Percentiles rank a stretch among this genome's conserved stretches.
These are phyloP conservation scores for Chorisops tibialis DNA, from an alignment of 2,888 invertebrate genomes.

Conservation along the genomic window DNA sequence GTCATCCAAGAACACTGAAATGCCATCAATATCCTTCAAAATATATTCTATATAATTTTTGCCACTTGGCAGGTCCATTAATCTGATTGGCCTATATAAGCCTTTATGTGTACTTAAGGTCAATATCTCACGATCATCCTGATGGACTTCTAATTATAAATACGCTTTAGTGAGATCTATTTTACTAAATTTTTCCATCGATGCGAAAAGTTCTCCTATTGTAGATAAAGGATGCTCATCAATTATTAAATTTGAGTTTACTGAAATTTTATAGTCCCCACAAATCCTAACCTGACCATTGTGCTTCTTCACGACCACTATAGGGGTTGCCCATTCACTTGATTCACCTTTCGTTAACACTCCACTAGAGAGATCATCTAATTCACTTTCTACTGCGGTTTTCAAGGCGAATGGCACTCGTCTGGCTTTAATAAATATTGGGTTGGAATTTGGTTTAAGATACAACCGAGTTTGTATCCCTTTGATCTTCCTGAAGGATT, in stretches of 20 bases:
- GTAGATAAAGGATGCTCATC: constrained; percentile 39
- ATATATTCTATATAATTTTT: constrained; percentile 35
- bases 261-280: constrained; percentile 37
- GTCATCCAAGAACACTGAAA: constrained; percentile 39
- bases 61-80: constrained; percentile 42
- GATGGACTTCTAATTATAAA: constrained; percentile 42
- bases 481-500: constrained; percentile 21
- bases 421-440: constrained; percentile 36
- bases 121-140: constrained; percentile 39
- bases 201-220: constrained; percentile 37
- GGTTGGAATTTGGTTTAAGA: constrained; percentile 32
- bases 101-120: constrained; percentile 45
- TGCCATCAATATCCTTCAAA: constrained; percentile 37
- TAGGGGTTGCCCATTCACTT: constrained; percentile 43
- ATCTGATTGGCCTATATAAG: constrained; percentile 40
- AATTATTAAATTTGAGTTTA: constrained; percentile 35
- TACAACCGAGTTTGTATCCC: constrained; percentile 30
- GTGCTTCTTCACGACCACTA: constrained; percentile 41
- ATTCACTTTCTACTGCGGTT: constrained; percentile 33
- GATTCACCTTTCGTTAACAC: constrained; percentile 33
- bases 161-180: constrained; percentile 44
- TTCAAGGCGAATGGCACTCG: constrained; percentile 36
- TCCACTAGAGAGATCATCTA: constrained; percentile 31
- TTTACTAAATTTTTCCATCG: constrained; percentile 37
- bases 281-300: constrained; percentile 37